Evolutionary conservation across 2,113 vertebrate species (phyloP).

Genomic region (Coptodon rendalli): DNA sequence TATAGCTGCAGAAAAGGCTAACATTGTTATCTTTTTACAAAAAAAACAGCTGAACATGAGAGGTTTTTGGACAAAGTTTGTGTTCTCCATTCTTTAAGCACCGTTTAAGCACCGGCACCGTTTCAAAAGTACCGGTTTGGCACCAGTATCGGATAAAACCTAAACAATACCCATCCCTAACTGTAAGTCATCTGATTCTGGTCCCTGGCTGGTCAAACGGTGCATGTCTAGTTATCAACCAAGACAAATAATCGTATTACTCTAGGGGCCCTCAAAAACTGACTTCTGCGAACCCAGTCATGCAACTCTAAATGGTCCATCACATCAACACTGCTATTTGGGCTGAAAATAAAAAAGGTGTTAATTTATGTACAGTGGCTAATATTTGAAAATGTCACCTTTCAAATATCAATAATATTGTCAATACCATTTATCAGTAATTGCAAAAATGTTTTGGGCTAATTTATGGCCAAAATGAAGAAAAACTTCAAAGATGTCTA

Average conservation of each 20-base stretch:
- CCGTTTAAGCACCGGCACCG: too few relatives aligned
- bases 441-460: not conserved
- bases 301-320: not conserved
- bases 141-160: too few relatives aligned
- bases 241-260: not conserved
- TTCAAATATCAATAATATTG: not conserved
- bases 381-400: not conserved
- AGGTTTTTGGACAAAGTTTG: too few relatives aligned
- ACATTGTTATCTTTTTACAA: too few relatives aligned
- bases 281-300: not conserved
- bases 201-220: not conserved
- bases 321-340: not conserved
- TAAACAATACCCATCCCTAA: too few relatives aligned
- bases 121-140: too few relatives aligned
- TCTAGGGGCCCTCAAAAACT: not conserved
- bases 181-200: not conserved
- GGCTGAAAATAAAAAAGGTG: not conserved
- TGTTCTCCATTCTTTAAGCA: too few relatives aligned
- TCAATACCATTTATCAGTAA: not conserved
- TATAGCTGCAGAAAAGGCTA: too few relatives aligned
- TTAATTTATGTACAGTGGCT: not conserved
- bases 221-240: not conserved
- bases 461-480: not conserved
- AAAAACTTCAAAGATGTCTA: not conserved
- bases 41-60: too few relatives aligned